Evolutionary conservation across 2,888 invertebrate genomes (phyloP).

Genomic region (Diaprepes abbreviatus): DNA sequence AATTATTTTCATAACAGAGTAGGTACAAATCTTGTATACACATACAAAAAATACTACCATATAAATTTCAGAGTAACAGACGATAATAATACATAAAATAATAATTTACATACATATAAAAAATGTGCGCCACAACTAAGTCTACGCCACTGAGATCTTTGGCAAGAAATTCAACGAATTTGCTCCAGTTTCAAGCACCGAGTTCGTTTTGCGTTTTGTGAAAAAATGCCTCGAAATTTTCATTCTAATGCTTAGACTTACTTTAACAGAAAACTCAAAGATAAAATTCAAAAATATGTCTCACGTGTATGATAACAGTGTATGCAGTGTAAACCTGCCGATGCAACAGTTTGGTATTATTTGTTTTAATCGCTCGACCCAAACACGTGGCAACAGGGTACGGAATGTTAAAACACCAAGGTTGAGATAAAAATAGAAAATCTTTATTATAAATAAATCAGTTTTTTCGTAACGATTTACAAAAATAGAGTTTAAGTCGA

Average conservation of each 20-base stretch:
- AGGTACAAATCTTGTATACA: too few species aligned
- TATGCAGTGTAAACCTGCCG: constrained; percentile 14
- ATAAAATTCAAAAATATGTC: constrained; percentile 1
- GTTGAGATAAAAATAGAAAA: constrained; percentile 67
- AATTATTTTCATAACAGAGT: too few species aligned
- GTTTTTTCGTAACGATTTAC: constrained; percentile 63
- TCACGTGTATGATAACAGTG: constrained; percentile 1
- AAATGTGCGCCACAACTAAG: too few species aligned
- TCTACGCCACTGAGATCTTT: constrained; percentile 48
- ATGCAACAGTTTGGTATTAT: constrained; percentile 30
- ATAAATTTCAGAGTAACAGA: too few species aligned
- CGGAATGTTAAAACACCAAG: constrained; percentile 66
- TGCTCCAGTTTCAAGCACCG: constrained; percentile 48
- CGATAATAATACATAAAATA: too few species aligned
- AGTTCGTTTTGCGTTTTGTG: constrained; percentile 21
- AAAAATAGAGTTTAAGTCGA: constrained; percentile 55
- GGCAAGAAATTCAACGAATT: constrained; percentile 47
- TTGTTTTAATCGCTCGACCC: constrained; percentile 34
- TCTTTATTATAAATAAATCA: constrained; percentile 68
- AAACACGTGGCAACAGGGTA: constrained; percentile 61
- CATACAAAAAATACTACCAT: too few species aligned
- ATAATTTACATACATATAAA: too few species aligned
- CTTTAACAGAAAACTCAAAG: constrained; percentile 1
- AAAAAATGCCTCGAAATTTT: constrained; percentile 25
- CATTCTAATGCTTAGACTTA: not conserved